Conservation (phyloP, 2,797 vertebrate species). For the Cheirogaleus major region DNA sequence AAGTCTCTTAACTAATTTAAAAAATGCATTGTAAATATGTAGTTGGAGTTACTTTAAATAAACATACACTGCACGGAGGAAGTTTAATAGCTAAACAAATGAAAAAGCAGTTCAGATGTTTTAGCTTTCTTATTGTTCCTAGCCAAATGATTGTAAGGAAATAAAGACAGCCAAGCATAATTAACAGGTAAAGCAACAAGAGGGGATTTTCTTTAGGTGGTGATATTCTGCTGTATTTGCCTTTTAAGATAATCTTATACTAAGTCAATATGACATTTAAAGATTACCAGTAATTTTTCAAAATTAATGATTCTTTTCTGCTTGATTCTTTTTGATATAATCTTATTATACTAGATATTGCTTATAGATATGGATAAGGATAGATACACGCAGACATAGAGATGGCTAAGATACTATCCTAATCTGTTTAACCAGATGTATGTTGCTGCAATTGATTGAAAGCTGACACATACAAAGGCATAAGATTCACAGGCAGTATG, state of each 20-base stretch:
- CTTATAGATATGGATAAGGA: background rate
- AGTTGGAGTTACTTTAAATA: conserved; percentile 84
- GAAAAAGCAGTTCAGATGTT: conserved; percentile 74
- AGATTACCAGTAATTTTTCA: background rate
- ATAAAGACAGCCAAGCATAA: conserved; percentile 55
- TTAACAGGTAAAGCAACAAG: conserved; percentile 56
- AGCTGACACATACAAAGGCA: background rate
- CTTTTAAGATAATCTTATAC: conserved; percentile 56
- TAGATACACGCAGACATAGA: background rate
- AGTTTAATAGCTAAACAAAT: conserved; percentile 80
- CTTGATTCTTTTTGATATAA: conserved; percentile 49
- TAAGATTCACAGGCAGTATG: background rate
- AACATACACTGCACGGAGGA: conserved; percentile 78
- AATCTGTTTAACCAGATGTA: background rate
- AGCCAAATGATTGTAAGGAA: conserved; percentile 78
- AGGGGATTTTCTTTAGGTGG: conserved; percentile 30
- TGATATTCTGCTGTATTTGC: conserved; percentile 17
- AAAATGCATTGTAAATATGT: conserved; percentile 79
- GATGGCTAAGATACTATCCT: background rate
- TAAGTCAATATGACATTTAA: conserved; percentile 40
- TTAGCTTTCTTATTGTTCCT: conserved; percentile 75
- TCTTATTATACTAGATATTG: conserved; percentile 31
- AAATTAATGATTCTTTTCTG: background rate
- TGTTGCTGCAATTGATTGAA: background rate
- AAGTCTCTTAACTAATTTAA: conserved; percentile 86